Evolutionary conservation across 2,797 vertebrate genomes (phyloP).

Genomic region (Leptatherina wallacei): DNA sequence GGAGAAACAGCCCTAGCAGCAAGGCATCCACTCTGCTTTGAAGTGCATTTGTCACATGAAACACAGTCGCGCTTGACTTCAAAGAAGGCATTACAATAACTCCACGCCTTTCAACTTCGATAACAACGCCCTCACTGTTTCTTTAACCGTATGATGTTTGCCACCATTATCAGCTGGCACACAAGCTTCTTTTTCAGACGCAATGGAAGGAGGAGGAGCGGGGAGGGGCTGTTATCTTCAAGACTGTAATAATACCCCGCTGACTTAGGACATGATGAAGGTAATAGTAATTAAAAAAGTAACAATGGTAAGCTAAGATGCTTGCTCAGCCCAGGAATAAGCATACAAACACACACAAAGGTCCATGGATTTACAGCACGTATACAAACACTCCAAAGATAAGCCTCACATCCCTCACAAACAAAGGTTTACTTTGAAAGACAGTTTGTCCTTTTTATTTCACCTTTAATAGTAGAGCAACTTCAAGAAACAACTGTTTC

Average conservation of each 20-base stretch:
- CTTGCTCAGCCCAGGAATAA: constrained; percentile 26
- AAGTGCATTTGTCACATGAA: constrained; percentile 78
- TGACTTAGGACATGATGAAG: constrained; percentile 43
- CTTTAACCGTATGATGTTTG: constrained; percentile 50
- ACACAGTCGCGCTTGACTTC: constrained; percentile 73
- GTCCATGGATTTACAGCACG: constrained; percentile 1
- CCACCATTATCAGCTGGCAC: constrained; percentile 41
- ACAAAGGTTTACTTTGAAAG: constrained; percentile 46
- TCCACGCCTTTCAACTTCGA: constrained; percentile 66
- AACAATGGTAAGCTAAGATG: constrained; percentile 24
- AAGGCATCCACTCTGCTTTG: constrained; percentile 70
- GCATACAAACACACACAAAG: constrained; percentile 14
- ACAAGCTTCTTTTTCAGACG: constrained; percentile 23
- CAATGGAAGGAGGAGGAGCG: constrained; percentile 13
- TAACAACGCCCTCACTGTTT: constrained; percentile 58
- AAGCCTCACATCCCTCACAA: constrained; percentile 19
- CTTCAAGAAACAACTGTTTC: constrained; percentile 28
- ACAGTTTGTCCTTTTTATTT: constrained; percentile 32
- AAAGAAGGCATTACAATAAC: constrained; percentile 73
- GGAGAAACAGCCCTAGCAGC: constrained; percentile 61
- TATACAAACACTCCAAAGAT: constrained; percentile 2
- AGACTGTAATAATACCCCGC: constrained; percentile 23
- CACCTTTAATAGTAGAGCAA: constrained; percentile 36
- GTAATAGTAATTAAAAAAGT: constrained; percentile 54
- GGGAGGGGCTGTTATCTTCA: constrained; percentile 25